Percentiles rank a stretch among this genome's conserved stretches.
Evolutionary conservation across 2,888 invertebrate species (phyloP).

Genomic region (Phragmatobia fuliginosa): DNA sequence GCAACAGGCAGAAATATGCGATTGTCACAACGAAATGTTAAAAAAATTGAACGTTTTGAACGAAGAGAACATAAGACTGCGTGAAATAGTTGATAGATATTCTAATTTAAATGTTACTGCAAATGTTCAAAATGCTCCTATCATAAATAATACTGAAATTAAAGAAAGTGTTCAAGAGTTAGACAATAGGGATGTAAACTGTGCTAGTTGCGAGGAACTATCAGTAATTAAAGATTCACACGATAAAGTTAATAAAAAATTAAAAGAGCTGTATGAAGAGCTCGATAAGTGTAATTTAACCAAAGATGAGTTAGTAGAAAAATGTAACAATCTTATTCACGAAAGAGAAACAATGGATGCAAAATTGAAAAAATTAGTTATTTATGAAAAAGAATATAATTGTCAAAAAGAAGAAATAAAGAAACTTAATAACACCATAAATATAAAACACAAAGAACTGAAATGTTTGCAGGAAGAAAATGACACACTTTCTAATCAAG

Average conservation of each 20-base stretch:
- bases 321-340: conserved; percentile 64
- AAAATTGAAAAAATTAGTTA: conserved; percentile 63
- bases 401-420: conserved; percentile 60
- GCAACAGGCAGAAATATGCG: conserved; percentile 40
- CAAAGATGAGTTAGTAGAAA: conserved; percentile 64
- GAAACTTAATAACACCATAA: conserved; percentile 58
- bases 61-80: conserved; percentile 65
- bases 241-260: conserved; percentile 49
- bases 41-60: conserved; percentile 58
- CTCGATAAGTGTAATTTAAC: conserved; percentile 54
- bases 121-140: conserved; percentile 59
- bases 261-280: conserved; percentile 55
- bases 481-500: conserved; percentile 84
- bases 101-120: conserved; percentile 34
- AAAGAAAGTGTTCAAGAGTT: conserved; percentile 14
- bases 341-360: conserved; percentile 66
- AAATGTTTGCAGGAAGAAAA: conserved; percentile 81
- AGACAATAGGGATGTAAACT: conserved; percentile 25
- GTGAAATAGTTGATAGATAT: conserved; percentile 54
- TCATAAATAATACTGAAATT: conserved; percentile 44
- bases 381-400: conserved; percentile 64
- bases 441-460: conserved; percentile 59
- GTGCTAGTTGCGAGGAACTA: conserved; percentile 49
- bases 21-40: conserved; percentile 47
- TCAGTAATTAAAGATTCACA: conserved; percentile 37